phyloP scores from a whole-genome alignment of 2,113 vertebrate genomes.

The Penelope pileata region DNA sequence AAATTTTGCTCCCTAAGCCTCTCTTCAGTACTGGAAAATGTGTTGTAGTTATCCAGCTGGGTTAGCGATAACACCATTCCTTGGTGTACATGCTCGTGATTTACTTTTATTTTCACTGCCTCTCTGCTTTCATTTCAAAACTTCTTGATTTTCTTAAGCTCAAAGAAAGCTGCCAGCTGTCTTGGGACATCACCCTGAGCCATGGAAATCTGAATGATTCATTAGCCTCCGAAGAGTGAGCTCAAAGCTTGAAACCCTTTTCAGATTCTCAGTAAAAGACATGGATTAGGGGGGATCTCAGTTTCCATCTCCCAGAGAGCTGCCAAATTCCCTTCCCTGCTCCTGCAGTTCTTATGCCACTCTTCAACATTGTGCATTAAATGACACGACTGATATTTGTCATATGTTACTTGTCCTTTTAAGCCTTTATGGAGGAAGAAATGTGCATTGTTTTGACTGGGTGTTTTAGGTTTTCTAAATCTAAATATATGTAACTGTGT shows the following conservation, averaged over 20 bases:
- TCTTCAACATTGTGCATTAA: not conserved
- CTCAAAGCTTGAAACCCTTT: constrained; percentile 27
- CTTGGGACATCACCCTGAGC: constrained; percentile 43
- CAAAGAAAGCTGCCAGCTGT: constrained; percentile 47
- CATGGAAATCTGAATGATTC: constrained; percentile 46
- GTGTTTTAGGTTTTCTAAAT: not conserved
- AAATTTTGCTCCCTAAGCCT: not conserved
- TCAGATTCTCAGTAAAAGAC: not conserved
- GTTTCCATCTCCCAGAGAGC: constrained; percentile 19
- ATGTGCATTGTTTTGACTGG: not conserved
- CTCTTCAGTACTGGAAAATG: not conserved
- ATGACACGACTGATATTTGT: not conserved
- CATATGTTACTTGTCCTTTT: not conserved
- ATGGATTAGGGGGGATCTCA: constrained; percentile 9
- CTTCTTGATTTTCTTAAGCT: constrained; percentile 12
- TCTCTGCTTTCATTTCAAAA: not conserved
- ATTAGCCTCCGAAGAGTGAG: not conserved
- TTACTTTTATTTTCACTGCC: not conserved
- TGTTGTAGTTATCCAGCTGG: not conserved
- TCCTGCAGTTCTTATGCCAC: not conserved
- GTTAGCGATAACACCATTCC: not conserved
- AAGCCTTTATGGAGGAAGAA: not conserved
- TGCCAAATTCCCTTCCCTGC: not conserved
- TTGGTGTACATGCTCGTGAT: rapidly evolving
- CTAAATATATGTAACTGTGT: not conserved